phyloP scores from a whole-genome alignment of 2,888 invertebrate genomes.

The Ecliptopera silaceata region DNA sequence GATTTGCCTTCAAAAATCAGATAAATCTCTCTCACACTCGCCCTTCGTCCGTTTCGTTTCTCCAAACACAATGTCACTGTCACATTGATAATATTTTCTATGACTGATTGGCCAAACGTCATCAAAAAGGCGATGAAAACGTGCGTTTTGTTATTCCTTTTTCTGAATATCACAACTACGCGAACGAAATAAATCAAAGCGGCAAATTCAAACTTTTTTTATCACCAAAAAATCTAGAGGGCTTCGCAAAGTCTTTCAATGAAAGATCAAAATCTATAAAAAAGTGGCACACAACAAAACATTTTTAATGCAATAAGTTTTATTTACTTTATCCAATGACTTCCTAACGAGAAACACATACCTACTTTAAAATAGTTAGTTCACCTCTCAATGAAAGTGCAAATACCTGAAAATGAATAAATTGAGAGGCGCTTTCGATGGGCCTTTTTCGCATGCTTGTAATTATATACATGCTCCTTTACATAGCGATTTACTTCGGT shows the following conservation, averaged over 20 bases:
- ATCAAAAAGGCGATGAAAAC: too few species aligned
- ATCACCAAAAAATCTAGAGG: neutral
- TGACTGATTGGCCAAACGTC: too few species aligned
- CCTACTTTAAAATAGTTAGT: neutral
- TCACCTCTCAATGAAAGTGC: constrained; percentile 17
- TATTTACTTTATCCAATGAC: neutral
- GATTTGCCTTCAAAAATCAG: neutral
- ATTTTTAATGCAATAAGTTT: neutral
- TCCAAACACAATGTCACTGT: neutral
- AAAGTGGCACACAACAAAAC: neutral
- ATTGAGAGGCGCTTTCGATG: constrained; percentile 49
- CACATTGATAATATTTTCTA: neutral
- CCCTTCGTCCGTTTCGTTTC: neutral
- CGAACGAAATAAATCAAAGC: neutral
- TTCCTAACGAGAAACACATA: neutral
- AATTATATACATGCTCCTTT: constrained; percentile 62
- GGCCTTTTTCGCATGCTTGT: constrained; percentile 59
- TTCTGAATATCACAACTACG: too few species aligned
- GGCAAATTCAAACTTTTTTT: constrained; percentile 9
- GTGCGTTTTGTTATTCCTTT: too few species aligned
- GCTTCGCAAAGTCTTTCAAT: neutral
- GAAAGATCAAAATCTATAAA: neutral
- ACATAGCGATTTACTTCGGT: constrained; percentile 60
- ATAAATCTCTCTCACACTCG: neutral
- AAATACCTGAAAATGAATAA: constrained; percentile 24